Conservation (phyloP, 2,888 invertebrate genomes). For the Operophtera brumata region DNA sequence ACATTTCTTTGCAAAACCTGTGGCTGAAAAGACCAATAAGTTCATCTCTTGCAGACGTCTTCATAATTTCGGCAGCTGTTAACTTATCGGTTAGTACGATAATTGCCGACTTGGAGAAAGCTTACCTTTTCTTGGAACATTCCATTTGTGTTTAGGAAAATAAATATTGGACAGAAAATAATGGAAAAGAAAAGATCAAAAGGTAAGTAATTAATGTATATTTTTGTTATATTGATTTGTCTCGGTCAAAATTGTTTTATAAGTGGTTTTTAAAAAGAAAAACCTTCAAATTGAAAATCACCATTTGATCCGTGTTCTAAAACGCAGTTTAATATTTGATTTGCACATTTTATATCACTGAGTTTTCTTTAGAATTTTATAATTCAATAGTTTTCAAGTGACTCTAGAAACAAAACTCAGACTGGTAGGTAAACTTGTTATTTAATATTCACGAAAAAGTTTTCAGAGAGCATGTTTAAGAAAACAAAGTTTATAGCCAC, state of each 20-base stretch:
- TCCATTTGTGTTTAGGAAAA: slow-evolving; percentile 5
- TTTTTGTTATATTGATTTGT: neutral
- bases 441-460: too few species aligned
- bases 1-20: too few species aligned
- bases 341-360: too few species aligned
- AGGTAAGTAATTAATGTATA: slow-evolving; percentile 5
- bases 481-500: slow-evolving; percentile 1
- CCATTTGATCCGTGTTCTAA: too few species aligned
- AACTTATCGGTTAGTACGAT: slow-evolving; percentile 43
- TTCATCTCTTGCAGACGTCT: slow-evolving; percentile 20
- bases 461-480: neutral
- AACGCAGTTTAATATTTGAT: too few species aligned
- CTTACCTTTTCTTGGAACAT: slow-evolving; percentile 21
- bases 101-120: slow-evolving; percentile 40
- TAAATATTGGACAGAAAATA: slow-evolving; percentile 18
- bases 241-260: neutral
- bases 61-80: slow-evolving; percentile 39
- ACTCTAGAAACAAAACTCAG: too few species aligned
- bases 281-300: neutral
- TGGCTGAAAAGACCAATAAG: slow-evolving; percentile 1
- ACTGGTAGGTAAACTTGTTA: too few species aligned
- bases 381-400: too few species aligned
- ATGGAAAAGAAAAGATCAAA: slow-evolving; percentile 18
- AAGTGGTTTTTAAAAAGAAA: neutral
- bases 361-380: too few species aligned